Evolutionary conservation across 2,888 invertebrate species (phyloP).

Genomic region (Trichogramma evanescens): DNA sequence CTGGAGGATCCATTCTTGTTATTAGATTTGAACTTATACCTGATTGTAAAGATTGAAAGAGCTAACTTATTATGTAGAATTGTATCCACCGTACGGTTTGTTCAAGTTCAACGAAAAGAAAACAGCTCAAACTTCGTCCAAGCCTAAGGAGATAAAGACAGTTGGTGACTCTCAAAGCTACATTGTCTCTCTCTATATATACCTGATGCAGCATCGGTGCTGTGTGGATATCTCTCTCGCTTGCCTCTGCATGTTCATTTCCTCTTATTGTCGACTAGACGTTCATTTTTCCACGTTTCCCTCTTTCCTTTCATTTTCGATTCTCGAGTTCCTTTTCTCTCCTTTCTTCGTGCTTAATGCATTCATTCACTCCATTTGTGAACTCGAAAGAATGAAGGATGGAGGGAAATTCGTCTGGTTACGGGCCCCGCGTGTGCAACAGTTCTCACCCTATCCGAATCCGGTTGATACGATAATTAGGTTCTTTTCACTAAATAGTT

Average conservation of each 20-base stretch:
- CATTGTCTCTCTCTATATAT: too few species aligned
- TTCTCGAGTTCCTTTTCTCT: neutral
- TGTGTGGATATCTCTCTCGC: neutral
- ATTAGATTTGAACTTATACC: too few species aligned
- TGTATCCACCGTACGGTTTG: too few species aligned
- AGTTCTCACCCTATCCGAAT: conserved; percentile 6
- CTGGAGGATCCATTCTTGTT: too few species aligned
- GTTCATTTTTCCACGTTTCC: neutral
- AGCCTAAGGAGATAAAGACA: too few species aligned
- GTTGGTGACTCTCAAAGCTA: too few species aligned
- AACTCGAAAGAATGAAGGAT: too few species aligned
- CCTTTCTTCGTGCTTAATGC: neutral
- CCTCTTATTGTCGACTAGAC: neutral
- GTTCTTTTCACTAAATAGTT: neutral
- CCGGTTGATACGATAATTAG: conserved; percentile 20
- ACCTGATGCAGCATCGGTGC: too few species aligned
- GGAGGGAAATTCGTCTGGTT: conserved; percentile 4
- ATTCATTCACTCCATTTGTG: neutral
- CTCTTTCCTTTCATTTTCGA: conserved; percentile 6
- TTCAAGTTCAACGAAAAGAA: too few species aligned
- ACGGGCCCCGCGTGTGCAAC: conserved; percentile 3
- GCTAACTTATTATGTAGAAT: too few species aligned
- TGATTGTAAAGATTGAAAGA: too few species aligned
- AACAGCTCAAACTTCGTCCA: too few species aligned
- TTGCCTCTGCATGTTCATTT: neutral